Evolutionary conservation across 1,140 invertebrate species (phyloP).

Genomic region (Drosophila auraria): DNA sequence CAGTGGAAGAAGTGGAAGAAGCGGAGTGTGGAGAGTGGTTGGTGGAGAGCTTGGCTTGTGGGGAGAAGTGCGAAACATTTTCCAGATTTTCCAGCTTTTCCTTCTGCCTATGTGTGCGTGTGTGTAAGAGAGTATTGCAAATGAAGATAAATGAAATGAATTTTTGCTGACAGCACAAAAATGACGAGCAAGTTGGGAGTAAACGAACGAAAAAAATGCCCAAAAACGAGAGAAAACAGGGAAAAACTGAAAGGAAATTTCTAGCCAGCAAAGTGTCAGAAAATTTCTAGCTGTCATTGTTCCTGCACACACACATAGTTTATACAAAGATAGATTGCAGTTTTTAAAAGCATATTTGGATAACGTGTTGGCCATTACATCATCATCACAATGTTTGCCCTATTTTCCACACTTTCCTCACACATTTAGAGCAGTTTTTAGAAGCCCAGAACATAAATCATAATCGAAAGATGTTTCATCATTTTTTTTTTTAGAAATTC

Average conservation of each 20-base stretch:
- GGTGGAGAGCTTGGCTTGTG: no score
- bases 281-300: slow-evolving; percentile 36
- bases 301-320: slow-evolving; percentile 11
- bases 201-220: not conserved
- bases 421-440: not conserved
- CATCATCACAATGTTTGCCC: slow-evolving; percentile 1
- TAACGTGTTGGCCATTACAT: slow-evolving; percentile 35
- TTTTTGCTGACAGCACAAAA: slow-evolving; percentile 74
- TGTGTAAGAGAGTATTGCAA: slow-evolving; percentile 47
- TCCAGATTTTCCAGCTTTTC: slow-evolving; percentile 33
- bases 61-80: slow-evolving; percentile 20
- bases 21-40: not conserved
- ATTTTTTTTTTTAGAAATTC: no score
- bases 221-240: not conserved
- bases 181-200: slow-evolving; percentile 53
- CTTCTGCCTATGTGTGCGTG: slow-evolving; percentile 12
- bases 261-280: slow-evolving; percentile 36
- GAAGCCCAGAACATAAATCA: not conserved
- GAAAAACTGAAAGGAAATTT: slow-evolving; percentile 12
- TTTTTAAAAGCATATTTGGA: slow-evolving; percentile 77
- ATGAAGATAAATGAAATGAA: slow-evolving; percentile 83
- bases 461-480: slow-evolving; percentile 2
- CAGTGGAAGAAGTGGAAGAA: not conserved
- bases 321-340: slow-evolving; percentile 77
- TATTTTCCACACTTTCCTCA: slow-evolving; percentile 16